Evolutionary conservation across 2,797 vertebrate genomes (phyloP).

Genomic region (Dallia pectoralis): DNA sequence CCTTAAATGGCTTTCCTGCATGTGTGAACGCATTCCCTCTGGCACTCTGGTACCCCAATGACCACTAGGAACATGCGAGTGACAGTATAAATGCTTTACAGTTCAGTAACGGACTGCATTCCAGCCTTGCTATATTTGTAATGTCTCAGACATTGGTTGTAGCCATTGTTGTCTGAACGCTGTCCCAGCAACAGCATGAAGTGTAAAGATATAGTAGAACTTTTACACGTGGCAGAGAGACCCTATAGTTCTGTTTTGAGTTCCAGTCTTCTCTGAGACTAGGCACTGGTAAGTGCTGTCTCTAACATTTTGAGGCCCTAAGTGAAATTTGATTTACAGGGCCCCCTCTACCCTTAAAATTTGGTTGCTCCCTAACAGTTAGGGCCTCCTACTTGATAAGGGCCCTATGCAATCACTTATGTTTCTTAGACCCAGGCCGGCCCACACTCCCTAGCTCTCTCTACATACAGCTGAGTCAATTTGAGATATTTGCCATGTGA

Average conservation of each 20-base stretch:
- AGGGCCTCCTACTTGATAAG: too few species aligned
- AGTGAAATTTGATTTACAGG: too few species aligned
- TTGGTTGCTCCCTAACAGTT: too few species aligned
- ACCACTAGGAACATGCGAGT: background rate
- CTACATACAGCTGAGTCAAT: background rate
- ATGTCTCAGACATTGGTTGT: background rate
- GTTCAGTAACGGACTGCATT: background rate
- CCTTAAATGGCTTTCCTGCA: background rate
- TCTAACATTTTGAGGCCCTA: too few species aligned
- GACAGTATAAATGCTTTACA: background rate
- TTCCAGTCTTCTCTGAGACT: too few species aligned
- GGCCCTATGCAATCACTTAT: too few species aligned
- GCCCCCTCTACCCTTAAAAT: too few species aligned
- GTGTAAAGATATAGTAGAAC: background rate
- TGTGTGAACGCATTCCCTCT: background rate
- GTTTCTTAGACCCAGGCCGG: too few species aligned
- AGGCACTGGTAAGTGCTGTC: too few species aligned
- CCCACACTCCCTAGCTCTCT: too few species aligned
- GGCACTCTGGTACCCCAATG: background rate
- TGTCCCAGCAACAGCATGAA: background rate
- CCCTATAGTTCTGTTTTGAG: too few species aligned
- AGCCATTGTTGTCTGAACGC: background rate
- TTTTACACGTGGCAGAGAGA: background rate
- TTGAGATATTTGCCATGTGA: background rate
- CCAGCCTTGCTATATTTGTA: background rate